phyloP scores from a whole-genome alignment of 2,888 invertebrate species.

The Lasius platythorax region DNA sequence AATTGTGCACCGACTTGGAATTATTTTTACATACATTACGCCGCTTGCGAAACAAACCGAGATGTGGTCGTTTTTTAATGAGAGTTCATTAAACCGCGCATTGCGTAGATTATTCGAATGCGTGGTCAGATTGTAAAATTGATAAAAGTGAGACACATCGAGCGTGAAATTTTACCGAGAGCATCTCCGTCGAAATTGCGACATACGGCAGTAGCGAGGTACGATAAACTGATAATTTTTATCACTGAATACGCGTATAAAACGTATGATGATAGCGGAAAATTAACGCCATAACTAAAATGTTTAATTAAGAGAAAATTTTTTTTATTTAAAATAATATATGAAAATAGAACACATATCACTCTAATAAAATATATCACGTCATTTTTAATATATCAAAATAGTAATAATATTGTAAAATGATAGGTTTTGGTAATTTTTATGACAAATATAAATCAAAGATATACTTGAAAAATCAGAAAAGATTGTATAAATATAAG shows the following conservation, averaged over 20 bases:
- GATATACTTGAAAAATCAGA: neutral
- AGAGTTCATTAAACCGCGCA: slow-evolving; percentile 5
- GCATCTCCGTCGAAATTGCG: neutral
- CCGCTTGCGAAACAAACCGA: slow-evolving; percentile 27
- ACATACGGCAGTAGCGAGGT: neutral
- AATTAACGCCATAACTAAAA: neutral
- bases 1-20: slow-evolving; percentile 47
- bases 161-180: neutral
- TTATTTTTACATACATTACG: slow-evolving; percentile 53
- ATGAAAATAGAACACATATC: neutral
- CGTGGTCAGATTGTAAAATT: neutral
- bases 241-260: neutral
- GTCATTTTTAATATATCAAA: slow-evolving; percentile 7
- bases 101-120: neutral
- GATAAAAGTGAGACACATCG: neutral
- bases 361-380: neutral
- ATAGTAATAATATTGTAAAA: neutral
- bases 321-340: neutral
- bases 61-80: neutral
- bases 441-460: neutral
- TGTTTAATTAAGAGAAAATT: neutral
- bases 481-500: neutral
- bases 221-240: neutral
- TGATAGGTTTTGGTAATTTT: neutral
- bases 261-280: neutral